Base-by-base conservation (phyloP, 1,140 invertebrate species). In the Tetragnatha versicolor region DNA sequence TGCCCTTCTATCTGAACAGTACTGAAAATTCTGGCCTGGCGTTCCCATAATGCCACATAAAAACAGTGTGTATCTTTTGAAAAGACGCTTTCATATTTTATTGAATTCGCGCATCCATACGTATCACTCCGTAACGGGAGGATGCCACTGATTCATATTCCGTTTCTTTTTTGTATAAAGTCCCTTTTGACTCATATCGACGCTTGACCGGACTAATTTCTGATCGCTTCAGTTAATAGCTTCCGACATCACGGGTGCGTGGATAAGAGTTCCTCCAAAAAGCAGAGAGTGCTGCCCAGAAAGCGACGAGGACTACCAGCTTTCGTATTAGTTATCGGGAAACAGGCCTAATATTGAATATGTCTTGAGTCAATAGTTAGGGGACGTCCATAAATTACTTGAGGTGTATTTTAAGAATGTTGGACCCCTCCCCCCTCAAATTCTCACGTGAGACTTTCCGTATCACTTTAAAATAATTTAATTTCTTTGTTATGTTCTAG, bases 151-250 rank as follows among this genome's bases (percentile, higher is more conserved):
- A 49, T 22, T 14, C 42, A 31, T 22, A 31, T 39, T 63, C 27
- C 17, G 33, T 22, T 47, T 35, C 25, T 66, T 7, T 27, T 66
- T 66, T 66, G 37, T 42, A 49, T n/a, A 66, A 66, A 42, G 63
- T 27, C 63, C n/a, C 27, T 70, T 70, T n/a, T n/a, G n/a, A n/a
- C n/a, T n/a, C n/a, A n/a, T 9, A 53, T 27, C 6, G 17, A 70
- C 47, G 51, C n/a, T 70, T 55, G 35, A 55, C 68, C 47, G 51
- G 39, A 22, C 25, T 29, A 31, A 70, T 39, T 70, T 20, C 27
- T 27, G 49, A 53, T 35, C 68, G 10, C 29, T 70, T 70, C 31
- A 53, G 20, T 70, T 68, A 68, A 49, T 68, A 49, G 42, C 31
- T 55, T 20, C 39, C 22, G 55, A 53, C 39, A 49, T 37, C 47